A percentile compares a stretch with the other conserved stretches of the same genome.
phyloP scores from a whole-genome alignment of 2,888 invertebrate species.

The Theretra japonica region DNA sequence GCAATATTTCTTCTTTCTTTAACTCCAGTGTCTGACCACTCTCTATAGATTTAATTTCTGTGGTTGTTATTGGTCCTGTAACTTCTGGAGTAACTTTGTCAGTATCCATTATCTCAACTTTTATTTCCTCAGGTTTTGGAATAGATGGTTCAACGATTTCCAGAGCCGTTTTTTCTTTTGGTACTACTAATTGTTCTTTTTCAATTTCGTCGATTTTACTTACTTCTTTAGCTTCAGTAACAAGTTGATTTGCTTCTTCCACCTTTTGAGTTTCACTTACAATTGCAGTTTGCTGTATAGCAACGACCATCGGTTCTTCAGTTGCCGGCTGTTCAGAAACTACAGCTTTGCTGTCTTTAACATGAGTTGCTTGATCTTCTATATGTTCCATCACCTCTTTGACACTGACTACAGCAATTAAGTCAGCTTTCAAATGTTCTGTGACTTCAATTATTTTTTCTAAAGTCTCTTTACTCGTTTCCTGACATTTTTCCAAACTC shows the following conservation, averaged over 20 bases:
- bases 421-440: constrained; percentile 42
- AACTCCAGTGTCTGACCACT: background rate
- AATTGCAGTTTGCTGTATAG: background rate
- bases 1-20: constrained; percentile 1
- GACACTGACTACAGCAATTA: constrained; percentile 30
- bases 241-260: background rate
- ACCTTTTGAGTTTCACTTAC: background rate
- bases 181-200: background rate
- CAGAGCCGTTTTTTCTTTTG: background rate
- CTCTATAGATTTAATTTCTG: background rate
- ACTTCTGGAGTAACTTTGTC: background rate
- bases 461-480: constrained; percentile 38
- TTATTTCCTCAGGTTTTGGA: background rate
- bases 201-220: background rate
- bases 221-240: background rate
- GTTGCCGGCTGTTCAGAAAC: background rate
- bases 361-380: background rate
- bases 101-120: background rate
- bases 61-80: background rate
- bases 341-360: background rate
- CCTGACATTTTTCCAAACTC: constrained; percentile 35
- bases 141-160: constrained; percentile 1
- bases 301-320: background rate
- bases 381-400: constrained; percentile 25
- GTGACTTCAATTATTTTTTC: constrained; percentile 44